These are phyloP conservation scores for Neodiprion virginianus DNA, from an alignment of 1,140 invertebrate genomes.

Conservation along the genomic window DNA sequence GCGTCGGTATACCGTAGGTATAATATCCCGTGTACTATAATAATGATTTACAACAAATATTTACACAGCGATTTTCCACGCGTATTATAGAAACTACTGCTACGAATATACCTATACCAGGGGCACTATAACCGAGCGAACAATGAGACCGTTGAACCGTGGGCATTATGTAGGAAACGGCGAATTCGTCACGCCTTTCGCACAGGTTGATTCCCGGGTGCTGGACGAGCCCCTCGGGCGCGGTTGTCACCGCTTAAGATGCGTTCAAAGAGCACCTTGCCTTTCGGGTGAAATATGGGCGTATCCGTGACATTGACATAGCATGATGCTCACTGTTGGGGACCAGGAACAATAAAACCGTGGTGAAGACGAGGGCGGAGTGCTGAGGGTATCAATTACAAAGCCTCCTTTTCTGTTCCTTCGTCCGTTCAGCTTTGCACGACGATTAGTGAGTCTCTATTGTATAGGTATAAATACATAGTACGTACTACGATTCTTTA, in stretches of 20 bases:
- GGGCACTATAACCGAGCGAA: background rate
- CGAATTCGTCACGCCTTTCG: background rate
- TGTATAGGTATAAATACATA: too few species aligned
- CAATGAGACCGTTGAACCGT: background rate
- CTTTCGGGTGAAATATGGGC: background rate
- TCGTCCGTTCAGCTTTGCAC: background rate
- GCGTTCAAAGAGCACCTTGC: background rate
- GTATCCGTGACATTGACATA: slow-evolving; percentile 1
- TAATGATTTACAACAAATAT: background rate
- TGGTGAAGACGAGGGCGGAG: background rate
- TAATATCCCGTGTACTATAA: too few species aligned
- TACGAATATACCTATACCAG: background rate
- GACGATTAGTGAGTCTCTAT: too few species aligned
- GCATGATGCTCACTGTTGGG: background rate
- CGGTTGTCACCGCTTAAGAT: slow-evolving; percentile 1
- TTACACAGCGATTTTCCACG: background rate
- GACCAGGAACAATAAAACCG: background rate
- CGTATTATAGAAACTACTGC: background rate
- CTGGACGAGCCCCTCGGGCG: background rate
- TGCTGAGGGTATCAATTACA: slow-evolving; percentile 4
- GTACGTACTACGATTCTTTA: too few species aligned
- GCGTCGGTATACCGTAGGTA: too few species aligned
- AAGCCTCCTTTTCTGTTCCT: background rate
- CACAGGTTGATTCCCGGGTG: background rate
- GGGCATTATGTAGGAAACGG: background rate